Evolutionary conservation across 2,113 vertebrate species (phyloP), one percentile per base, ranked within the genome.

Genomic region (Rhagologus leucostigma): DNA sequence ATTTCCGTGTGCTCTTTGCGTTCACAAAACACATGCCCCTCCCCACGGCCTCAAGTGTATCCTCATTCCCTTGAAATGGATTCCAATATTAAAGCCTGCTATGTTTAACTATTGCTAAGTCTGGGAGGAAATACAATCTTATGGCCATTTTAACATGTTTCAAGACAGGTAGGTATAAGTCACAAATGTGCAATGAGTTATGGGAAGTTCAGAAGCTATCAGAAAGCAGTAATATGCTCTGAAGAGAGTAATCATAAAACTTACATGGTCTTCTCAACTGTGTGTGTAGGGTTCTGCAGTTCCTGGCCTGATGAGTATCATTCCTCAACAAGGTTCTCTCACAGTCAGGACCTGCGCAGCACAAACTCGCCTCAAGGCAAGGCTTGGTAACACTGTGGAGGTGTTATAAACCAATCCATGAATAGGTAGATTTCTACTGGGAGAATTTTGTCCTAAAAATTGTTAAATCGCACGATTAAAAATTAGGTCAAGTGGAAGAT

Each of bases 301-400:
- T 56, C 30, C 53, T 81, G 57, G 20, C 32, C 49, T 49, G 9
- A 8, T 32, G n/a, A 50, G 10, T 22, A 9, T 29, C 1, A 0
- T 29, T 93, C 50, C 30, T 57, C 35, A 63, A 35, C 11, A 50
- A 55, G 47, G 41, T 20, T 10, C 16, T 41, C 55, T 86, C 44
- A 11, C 1, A 5, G 39, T 52, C 47, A 24, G 46, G 24, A 55
- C 44, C 30, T 37, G 8, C 0, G 0, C 7, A 44, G 41, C 32
- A 41, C 22, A 24, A 65, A 42, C 7, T 50, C 0, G 0, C 19
- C 27, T 2, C 2, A 2, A 19, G 67, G n/a, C 0, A 0, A 1
- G 1, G 26, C 0, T 1, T 12, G 19, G 42, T 63, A 55, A 15
- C 11, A 0, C 7, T 7, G 46, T 37, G 16, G 19, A 70, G 12